Evolutionary conservation across 1,140 invertebrate species (phyloP), one percentile per base, ranked within the genome.

Genomic region (Helicoverpa zea): DNA sequence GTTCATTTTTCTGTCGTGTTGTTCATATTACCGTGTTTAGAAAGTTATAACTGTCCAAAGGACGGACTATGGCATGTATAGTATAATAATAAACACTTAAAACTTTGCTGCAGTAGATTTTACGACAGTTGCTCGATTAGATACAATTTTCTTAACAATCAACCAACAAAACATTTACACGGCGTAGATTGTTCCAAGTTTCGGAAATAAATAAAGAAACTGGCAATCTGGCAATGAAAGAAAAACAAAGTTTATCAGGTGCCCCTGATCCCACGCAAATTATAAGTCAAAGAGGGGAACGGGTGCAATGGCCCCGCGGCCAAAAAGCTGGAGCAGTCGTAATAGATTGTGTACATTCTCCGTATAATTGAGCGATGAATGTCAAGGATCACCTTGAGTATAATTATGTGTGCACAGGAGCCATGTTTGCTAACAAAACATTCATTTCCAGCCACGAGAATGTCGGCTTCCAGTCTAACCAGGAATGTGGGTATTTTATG

Each of bases 201-300:
- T 12, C 2, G 3, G 51, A 68, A 47, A 68, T 68, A 51, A 68
- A 51, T 23, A 51, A 68, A 47, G 14, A 64, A 64, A 64, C 63
- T 64, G 63, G 47, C 64, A 68, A 68, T 51, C 64, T 51, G 43
- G 43, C 64, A 68, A 52, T 68, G n/a, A 68, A 68, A 68, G 43
- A 68, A 51, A 68, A 68, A 68, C 64, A 68, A 68, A 68, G 64
- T 68, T 64, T 43, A 64, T 64, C 61, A 64, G 61, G 29, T 68
- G 64, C 16, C 35, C 35, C 64, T 68, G 64, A 68, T 68, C 64
- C 64, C 47, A 68, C 64, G 43, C 47, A 68, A 68, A 68, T 68
- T 29, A 47, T 51, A 68, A 68, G 43, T 68, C 63, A 64, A 64
- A 14, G 64, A 68, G 43, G 64, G 64, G 18, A 51, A 51, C 23